Percentiles rank a stretch among this genome's conserved stretches.
These are phyloP conservation scores for Atherinosoma microstoma DNA, from an alignment of 2,797 vertebrate genomes.

Conservation along the genomic window DNA sequence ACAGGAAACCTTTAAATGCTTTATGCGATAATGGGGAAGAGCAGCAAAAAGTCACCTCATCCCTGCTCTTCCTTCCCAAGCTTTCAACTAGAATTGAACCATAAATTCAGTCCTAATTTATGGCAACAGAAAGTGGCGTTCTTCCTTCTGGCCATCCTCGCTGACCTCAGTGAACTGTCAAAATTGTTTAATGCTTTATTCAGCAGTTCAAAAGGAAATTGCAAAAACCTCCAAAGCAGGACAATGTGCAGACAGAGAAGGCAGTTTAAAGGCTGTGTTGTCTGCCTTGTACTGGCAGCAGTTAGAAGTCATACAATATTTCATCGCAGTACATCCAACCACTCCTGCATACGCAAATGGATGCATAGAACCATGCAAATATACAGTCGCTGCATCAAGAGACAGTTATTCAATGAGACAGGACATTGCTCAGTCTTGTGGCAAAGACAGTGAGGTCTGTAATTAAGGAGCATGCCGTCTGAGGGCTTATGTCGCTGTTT, in stretches of 20 bases:
- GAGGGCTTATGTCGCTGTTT: slow-evolving; percentile 46
- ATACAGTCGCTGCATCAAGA: slow-evolving; percentile 18
- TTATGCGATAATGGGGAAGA: slow-evolving; percentile 54
- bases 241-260: slow-evolving; percentile 19
- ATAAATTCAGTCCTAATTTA: slow-evolving; percentile 56
- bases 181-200: slow-evolving; percentile 28
- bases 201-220: slow-evolving; percentile 22
- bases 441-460: slow-evolving; percentile 36
- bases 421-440: slow-evolving; percentile 23
- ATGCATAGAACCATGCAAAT: slow-evolving; percentile 2
- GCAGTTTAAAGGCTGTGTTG: slow-evolving; percentile 12
- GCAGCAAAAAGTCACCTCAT: slow-evolving; percentile 59
- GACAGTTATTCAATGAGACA: slow-evolving; percentile 43
- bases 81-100: slow-evolving; percentile 61
- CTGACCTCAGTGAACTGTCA: slow-evolving; percentile 36
- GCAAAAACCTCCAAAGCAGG: slow-evolving; percentile 28
- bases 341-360: slow-evolving; percentile 11
- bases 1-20: slow-evolving; percentile 70
- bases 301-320: slow-evolving; percentile 17
- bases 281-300: slow-evolving; percentile 20
- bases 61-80: slow-evolving; percentile 20
- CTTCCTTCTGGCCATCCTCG: slow-evolving; percentile 21
- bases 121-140: slow-evolving; percentile 11
- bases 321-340: slow-evolving; percentile 4
- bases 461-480: slow-evolving; percentile 62